Evolutionary conservation across 2,113 vertebrate species (phyloP).

Genomic region (Cyrtonyx montezumae): DNA sequence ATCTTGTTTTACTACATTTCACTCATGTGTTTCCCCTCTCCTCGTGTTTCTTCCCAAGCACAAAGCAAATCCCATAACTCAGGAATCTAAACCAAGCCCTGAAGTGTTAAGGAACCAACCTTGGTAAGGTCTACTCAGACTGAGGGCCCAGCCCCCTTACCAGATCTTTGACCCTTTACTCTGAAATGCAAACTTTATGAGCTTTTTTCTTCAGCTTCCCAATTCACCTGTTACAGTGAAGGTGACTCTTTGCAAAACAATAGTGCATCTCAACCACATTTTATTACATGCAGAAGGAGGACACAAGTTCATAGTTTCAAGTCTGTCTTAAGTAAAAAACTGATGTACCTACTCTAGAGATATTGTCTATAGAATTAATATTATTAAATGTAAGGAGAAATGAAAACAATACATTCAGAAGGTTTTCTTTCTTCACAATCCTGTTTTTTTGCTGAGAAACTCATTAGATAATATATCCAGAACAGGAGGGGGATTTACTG

Average conservation of each 20-base stretch:
- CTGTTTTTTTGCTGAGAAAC: not conserved
- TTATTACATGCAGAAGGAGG: not conserved
- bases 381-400: not conserved
- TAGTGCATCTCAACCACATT: not conserved
- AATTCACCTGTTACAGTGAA: not conserved
- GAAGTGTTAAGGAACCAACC: not conserved
- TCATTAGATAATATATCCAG: not conserved
- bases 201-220: not conserved
- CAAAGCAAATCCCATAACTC: not conserved
- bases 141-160: not conserved
- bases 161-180: not conserved
- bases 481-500: conserved; percentile 18
- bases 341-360: not conserved
- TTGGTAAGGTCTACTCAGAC: fast-evolving
- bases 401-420: not conserved
- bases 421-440: not conserved
- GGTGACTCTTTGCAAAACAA: not conserved
- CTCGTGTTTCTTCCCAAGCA: not conserved
- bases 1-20: not conserved
- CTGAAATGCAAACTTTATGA: not conserved
- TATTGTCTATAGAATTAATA: not conserved
- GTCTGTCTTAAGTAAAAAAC: not conserved
- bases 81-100: not conserved
- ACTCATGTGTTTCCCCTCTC: not conserved
- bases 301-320: not conserved